Base-by-base conservation (phyloP, 2,113 vertebrate genomes). In the Benitochromis conjunctus region DNA sequence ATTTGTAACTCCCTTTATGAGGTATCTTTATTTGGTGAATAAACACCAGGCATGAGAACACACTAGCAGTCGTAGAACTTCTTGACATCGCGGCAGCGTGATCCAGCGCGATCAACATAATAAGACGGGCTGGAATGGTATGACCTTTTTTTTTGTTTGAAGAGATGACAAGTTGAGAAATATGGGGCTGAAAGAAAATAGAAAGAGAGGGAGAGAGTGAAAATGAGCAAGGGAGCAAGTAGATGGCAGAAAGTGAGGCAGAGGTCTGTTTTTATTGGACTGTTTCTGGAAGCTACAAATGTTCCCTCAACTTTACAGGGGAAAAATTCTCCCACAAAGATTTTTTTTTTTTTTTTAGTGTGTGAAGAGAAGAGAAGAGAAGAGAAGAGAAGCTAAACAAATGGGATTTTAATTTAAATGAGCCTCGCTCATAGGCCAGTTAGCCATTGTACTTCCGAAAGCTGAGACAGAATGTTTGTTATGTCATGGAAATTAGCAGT, bases 191-290 rank as follows among this genome's bases (percentile, higher is more conserved):
- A 76, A 38, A 56, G 31, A 36, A 80, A 71, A 36, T 14, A 66
- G 71, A 76, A 41, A 80, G 46, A 78, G 34, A 19, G 79, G 21
- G 38, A 78, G 51, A 11, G 26, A 74, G 56, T 21, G 55, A 53
- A 56, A 77, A 24, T 19, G 82, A 83, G 64, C 26, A 54, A 19
- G 29, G 57, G 54, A 84, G 85, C 38, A 46, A 58, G 84, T n/a
- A 56, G 71, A 88, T 69, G 88, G 92, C 86, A 92, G 85, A 82
- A 36, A 79, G 57, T 7, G 29, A 90, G 54, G 74, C 76, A 81
- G 84, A 83, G 89, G 85, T 84, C 91, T 94, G 90, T 89, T 95
- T 94, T 94, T 94, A 93, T 88, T 92, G 91, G 90, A 87, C 77
- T 66, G 82, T 86, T 86, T 92, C 89, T 93, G 92, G 92, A 94